phyloP scores from a whole-genome alignment of 1,140 invertebrate species.

The Pteromalus puparum region DNA sequence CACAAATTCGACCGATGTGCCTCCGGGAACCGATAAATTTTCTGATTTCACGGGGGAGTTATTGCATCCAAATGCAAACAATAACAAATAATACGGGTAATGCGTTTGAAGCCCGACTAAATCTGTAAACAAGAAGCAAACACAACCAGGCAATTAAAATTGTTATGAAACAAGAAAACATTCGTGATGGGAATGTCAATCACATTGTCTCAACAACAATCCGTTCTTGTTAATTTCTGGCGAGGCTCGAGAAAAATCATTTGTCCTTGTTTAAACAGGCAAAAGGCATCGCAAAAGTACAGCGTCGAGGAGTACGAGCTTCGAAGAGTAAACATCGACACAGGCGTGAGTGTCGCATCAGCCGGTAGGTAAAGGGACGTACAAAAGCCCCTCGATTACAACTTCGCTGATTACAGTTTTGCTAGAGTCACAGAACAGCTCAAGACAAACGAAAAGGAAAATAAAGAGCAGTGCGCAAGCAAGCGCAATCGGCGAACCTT shows the following conservation, averaged over 20 bases:
- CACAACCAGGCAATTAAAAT: not conserved
- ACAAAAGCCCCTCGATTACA: conserved; percentile 23
- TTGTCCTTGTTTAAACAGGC: not conserved
- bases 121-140: no score
- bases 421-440: conserved; percentile 8
- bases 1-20: conserved; percentile 34
- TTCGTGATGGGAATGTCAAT: no score
- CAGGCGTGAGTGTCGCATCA: not conserved
- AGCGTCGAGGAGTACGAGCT: not conserved
- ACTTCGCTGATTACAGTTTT: conserved; percentile 29
- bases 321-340: not conserved
- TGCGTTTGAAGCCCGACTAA: not conserved
- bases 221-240: no score
- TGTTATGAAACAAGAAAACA: no score
- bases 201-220: no score
- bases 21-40: conserved; percentile 43
- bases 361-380: not conserved
- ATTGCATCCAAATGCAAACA: conserved; percentile 27
- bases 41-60: conserved; percentile 30
- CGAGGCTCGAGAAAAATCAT: no score
- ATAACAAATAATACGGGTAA: no score
- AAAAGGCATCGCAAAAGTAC: not conserved
- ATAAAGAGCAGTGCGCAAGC: conserved; percentile 30
- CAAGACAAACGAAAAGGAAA: conserved; percentile 23
- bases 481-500: not conserved